Evolutionary conservation across 2,888 invertebrate genomes (phyloP).

Genomic region (Zaprionus bogoriensis): DNA sequence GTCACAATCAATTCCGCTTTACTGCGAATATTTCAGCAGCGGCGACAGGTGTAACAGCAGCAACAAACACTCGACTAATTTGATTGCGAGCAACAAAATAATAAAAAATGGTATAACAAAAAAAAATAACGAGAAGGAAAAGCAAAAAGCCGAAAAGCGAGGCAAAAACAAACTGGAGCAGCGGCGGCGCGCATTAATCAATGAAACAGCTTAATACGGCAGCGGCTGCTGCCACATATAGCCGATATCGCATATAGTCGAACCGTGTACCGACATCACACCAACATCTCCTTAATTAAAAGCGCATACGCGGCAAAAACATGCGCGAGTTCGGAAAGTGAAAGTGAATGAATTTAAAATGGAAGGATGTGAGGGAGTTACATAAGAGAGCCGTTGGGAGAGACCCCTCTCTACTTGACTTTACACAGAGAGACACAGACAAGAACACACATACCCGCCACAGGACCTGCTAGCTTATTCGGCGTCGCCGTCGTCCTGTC

Average conservation of each 20-base stretch:
- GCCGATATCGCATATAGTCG: conserved; percentile 4
- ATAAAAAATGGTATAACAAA: not conserved
- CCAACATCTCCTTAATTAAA: conserved; percentile 48
- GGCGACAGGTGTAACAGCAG: conserved; percentile 40
- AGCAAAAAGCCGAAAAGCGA: conserved; percentile 16
- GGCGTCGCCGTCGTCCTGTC: conserved; percentile 79
- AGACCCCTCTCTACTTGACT: too few relatives aligned
- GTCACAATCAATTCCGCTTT: conserved; percentile 52
- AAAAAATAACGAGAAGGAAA: not conserved
- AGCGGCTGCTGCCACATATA: conserved; percentile 9
- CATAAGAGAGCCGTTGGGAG: not conserved
- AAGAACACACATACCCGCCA: conserved; percentile 81
- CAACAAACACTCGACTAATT: conserved; percentile 47
- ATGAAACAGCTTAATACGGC: conserved; percentile 26
- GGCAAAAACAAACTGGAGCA: conserved; percentile 42
- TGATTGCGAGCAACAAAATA: conserved; percentile 32
- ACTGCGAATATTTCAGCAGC: conserved; percentile 32
- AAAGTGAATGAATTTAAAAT: conserved; percentile 53
- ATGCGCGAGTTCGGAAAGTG: conserved; percentile 54
- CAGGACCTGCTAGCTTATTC: conserved; percentile 67
- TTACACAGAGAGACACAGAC: too few relatives aligned
- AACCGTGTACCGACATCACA: conserved; percentile 1
- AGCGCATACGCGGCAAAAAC: conserved; percentile 13
- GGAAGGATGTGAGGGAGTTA: conserved; percentile 39
- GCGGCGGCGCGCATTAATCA: conserved; percentile 42